A percentile compares a stretch with the other conserved stretches of the same genome.
phyloP scores from a whole-genome alignment of 92 coral and sea anemone genomes.

The Parazoanthus swiftii region DNA sequence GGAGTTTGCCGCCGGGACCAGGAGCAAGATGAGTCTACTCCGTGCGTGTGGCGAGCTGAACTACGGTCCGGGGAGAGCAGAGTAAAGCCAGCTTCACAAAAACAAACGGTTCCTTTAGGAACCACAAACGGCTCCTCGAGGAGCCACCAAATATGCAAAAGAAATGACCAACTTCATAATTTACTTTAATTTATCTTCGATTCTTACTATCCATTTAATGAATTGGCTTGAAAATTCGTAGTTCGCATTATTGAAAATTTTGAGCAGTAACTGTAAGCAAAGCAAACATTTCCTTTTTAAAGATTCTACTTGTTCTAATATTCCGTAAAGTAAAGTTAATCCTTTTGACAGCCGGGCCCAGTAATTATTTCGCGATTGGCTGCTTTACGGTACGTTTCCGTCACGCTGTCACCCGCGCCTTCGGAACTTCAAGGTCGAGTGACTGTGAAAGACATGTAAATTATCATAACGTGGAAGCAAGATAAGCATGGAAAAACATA shows the following conservation, averaged over 20 bases:
- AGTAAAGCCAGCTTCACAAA: background rate
- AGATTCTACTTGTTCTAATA: no score
- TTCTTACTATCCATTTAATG: no score
- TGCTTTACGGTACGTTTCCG: slow-evolving; percentile 1
- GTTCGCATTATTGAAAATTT: no score
- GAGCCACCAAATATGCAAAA: slow-evolving; percentile 46
- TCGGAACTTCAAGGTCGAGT: slow-evolving; percentile 8
- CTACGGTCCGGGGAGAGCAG: background rate
- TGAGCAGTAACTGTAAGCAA: no score
- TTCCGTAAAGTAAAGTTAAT: no score
- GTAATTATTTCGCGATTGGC: background rate
- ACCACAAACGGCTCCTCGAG: slow-evolving; percentile 59
- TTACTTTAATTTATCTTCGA: no score
- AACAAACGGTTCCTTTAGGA: slow-evolving; percentile 54
- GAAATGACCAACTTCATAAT: background rate
- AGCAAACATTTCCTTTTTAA: no score
- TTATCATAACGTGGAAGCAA: background rate
- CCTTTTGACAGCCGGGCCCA: no score
- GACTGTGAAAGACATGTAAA: background rate
- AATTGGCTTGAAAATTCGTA: no score
- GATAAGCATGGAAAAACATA: slow-evolving; percentile 1
- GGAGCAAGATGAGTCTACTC: slow-evolving; percentile 12
- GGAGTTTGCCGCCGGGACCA: background rate
- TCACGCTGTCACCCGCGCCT: background rate
- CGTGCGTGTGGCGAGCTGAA: background rate